Evolutionary conservation across 2,888 invertebrate species (phyloP).

Genomic region (Lepidocyrtinus sp.): DNA sequence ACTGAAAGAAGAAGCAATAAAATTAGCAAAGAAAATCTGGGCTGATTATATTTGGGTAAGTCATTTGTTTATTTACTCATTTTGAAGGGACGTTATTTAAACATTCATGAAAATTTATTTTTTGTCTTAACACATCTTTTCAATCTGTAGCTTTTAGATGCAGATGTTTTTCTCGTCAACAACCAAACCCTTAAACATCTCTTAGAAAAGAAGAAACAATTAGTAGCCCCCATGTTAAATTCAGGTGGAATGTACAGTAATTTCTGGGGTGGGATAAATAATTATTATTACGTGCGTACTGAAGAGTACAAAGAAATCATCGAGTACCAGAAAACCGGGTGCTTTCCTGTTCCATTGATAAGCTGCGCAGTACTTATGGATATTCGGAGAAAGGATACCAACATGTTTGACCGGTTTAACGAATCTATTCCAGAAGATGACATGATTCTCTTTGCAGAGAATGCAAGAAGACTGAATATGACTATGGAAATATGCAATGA

Average conservation of each 20-base stretch:
- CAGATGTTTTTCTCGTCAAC: slow-evolving; percentile 86
- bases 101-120: neutral
- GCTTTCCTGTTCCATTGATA: slow-evolving; percentile 91
- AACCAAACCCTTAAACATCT: slow-evolving; percentile 78
- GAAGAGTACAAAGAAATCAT: slow-evolving; percentile 88
- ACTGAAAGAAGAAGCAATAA: slow-evolving; percentile 83
- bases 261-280: slow-evolving; percentile 96
- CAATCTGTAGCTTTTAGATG: slow-evolving; percentile 82
- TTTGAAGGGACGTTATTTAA: too few relatives aligned
- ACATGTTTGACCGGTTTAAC: slow-evolving; percentile 74
- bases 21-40: slow-evolving; percentile 83
- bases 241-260: slow-evolving; percentile 91
- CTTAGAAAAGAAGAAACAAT: slow-evolving; percentile 77
- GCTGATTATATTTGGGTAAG: slow-evolving; percentile 91
- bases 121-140: slow-evolving; percentile 65
- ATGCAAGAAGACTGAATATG: slow-evolving; percentile 81
- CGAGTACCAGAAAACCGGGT: slow-evolving; percentile 78
- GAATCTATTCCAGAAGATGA: slow-evolving; percentile 87
- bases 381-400: slow-evolving; percentile 77
- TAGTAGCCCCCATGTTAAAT: slow-evolving; percentile 88
- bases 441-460: slow-evolving; percentile 91
- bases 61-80: slow-evolving; percentile 61
- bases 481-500: slow-evolving; percentile 87
- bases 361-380: slow-evolving; percentile 90
- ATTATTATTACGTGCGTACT: slow-evolving; percentile 85